Evolutionary conservation across 2,113 vertebrate genomes (phyloP).

Genomic region (Shinisaurus crocodilurus): DNA sequence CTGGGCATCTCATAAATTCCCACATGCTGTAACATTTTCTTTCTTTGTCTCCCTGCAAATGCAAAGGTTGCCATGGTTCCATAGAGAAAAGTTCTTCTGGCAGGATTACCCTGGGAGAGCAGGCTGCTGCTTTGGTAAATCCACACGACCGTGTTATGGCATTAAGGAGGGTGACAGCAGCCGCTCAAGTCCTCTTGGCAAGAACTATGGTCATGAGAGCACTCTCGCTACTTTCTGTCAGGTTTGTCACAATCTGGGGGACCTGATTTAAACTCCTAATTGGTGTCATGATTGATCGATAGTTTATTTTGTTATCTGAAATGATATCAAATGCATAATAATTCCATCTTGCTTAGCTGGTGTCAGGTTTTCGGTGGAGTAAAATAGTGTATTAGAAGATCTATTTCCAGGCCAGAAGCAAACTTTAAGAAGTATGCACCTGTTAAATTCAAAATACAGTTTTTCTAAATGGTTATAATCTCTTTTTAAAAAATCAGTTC

Average conservation of each 20-base stretch:
- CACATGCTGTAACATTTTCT: background rate
- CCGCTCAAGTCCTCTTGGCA: slow-evolving; percentile 94
- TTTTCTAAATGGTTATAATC: background rate
- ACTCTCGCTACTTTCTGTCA: slow-evolving; percentile 92
- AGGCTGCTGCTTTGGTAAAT: slow-evolving; percentile 90
- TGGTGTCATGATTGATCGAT: background rate
- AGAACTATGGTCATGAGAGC: slow-evolving; percentile 99
- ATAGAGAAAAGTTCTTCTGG: slow-evolving; percentile 95
- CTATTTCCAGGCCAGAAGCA: background rate
- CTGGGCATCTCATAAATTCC: fast-evolving
- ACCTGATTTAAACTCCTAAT: fast-evolving
- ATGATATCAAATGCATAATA: background rate
- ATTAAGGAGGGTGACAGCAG: slow-evolving; percentile 92
- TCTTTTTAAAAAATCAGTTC: background rate
- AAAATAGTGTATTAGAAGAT: background rate
- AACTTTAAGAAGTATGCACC: background rate
- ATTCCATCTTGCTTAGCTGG: background rate
- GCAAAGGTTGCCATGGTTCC: slow-evolving; percentile 90
- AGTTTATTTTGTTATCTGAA: background rate
- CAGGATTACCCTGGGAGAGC: slow-evolving; percentile 92
- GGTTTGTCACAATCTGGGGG: slow-evolving; percentile 69
- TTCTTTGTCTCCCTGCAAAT: slow-evolving; percentile 33
- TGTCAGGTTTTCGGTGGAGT: background rate
- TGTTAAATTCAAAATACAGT: background rate
- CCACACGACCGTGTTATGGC: slow-evolving; percentile 95